Evolutionary conservation across 1,140 invertebrate genomes (phyloP).

Genomic region (Charaxes varanes): DNA sequence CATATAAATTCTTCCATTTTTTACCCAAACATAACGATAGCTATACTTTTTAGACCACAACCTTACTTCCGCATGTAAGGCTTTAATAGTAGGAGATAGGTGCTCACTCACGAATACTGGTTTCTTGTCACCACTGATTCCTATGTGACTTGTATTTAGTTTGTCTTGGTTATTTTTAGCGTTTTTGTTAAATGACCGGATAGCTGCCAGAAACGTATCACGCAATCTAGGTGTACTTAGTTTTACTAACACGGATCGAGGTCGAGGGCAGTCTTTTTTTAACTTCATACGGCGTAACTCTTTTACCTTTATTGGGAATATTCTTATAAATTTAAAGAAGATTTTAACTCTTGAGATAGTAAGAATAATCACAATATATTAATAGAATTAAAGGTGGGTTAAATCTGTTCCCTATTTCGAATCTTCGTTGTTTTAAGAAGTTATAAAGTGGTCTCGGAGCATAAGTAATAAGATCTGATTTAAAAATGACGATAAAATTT

Average conservation of each 20-base stretch:
- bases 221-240: constrained; percentile 2
- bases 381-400: too few relatives aligned
- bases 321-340: too few relatives aligned
- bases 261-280: constrained; percentile 4
- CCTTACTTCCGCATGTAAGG: constrained; percentile 19
- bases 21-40: constrained; percentile 21
- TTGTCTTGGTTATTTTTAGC: constrained; percentile 2
- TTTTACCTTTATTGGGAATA: too few relatives aligned
- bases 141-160: constrained; percentile 5
- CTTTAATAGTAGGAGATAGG: constrained; percentile 16
- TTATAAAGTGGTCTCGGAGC: too few relatives aligned
- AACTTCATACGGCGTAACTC: constrained; percentile 8
- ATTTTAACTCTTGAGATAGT: too few relatives aligned
- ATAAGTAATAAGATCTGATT: too few relatives aligned
- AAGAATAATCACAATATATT: too few relatives aligned
- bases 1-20: constrained; percentile 15
- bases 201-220: constrained; percentile 2
- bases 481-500: too few relatives aligned
- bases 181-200: constrained; percentile 1
- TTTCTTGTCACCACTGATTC: constrained; percentile 4
- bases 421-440: too few relatives aligned
- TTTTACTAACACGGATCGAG: constrained; percentile 3
- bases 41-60: constrained; percentile 5
- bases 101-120: constrained; percentile 19
- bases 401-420: too few relatives aligned